Evolutionary conservation across 2,113 vertebrate genomes (phyloP).

Genomic region (Eidolon helvum): DNA sequence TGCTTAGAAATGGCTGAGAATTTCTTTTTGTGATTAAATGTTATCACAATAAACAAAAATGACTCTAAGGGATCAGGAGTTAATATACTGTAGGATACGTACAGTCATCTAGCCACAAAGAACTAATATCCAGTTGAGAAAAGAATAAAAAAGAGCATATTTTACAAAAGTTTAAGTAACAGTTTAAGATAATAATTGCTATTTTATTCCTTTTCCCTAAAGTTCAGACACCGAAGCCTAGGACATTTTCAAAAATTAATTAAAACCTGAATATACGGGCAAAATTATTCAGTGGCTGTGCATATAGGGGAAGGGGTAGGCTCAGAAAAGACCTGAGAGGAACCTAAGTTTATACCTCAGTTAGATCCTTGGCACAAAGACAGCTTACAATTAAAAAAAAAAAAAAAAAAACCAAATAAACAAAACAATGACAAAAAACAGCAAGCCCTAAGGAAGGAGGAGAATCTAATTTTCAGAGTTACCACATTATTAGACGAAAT

Average conservation of each 20-base stretch:
- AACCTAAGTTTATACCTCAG: background rate
- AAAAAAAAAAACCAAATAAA: background rate
- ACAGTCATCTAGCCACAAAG: background rate
- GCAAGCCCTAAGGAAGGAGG: background rate
- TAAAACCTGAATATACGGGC: background rate
- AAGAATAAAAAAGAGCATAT: background rate
- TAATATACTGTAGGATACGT: background rate
- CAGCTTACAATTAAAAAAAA: background rate
- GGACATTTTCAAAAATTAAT: background rate
- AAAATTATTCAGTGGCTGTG: background rate
- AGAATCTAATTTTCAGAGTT: background rate
- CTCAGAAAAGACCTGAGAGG: background rate
- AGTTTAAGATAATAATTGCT: background rate
- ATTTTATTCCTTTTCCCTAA: background rate
- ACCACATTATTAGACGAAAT: background rate
- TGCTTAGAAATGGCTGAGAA: background rate
- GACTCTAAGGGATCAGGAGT: background rate
- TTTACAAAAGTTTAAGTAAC: background rate
- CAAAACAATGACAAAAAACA: background rate
- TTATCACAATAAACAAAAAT: background rate
- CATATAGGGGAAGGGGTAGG: background rate
- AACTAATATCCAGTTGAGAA: background rate
- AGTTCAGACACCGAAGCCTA: background rate
- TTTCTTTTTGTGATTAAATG: background rate
- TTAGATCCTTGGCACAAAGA: background rate